Evolutionary conservation across 1,140 invertebrate genomes (phyloP).

Genomic region (Cydia splendana): DNA sequence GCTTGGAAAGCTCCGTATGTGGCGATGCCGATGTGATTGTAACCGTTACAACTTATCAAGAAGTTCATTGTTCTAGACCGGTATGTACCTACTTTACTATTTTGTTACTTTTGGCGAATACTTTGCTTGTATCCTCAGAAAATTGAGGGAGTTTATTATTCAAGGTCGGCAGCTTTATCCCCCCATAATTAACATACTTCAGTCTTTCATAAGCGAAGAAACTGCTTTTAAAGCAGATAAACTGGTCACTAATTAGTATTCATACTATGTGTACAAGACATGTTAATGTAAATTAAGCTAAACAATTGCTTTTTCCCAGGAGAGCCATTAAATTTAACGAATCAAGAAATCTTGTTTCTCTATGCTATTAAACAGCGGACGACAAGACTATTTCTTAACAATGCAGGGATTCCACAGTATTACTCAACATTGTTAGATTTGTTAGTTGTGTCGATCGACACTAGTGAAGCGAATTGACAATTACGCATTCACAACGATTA

Average conservation of each 20-base stretch:
- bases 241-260: not conserved
- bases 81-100: constrained; percentile 53
- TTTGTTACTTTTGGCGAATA: not conserved
- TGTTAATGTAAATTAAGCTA: not conserved
- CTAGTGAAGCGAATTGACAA: not conserved
- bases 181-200: not conserved
- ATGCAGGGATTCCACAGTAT: not conserved
- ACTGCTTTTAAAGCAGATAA: not conserved
- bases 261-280: not conserved
- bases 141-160: not conserved
- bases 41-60: constrained; percentile 57
- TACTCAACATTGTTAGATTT: not conserved
- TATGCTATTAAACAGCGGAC: not conserved
- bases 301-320: not conserved
- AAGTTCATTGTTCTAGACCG: constrained; percentile 53
- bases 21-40: constrained; percentile 52
- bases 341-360: not conserved
- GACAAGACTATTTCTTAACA: not conserved
- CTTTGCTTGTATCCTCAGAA: not conserved
- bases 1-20: constrained; percentile 44
- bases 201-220: not conserved
- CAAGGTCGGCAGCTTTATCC: not conserved
- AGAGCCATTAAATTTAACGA: not conserved
- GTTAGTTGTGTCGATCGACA: not conserved
- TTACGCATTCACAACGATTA: not conserved